phyloP scores from a whole-genome alignment of 1,140 invertebrate species.

The Drosophila lacertosa region DNA sequence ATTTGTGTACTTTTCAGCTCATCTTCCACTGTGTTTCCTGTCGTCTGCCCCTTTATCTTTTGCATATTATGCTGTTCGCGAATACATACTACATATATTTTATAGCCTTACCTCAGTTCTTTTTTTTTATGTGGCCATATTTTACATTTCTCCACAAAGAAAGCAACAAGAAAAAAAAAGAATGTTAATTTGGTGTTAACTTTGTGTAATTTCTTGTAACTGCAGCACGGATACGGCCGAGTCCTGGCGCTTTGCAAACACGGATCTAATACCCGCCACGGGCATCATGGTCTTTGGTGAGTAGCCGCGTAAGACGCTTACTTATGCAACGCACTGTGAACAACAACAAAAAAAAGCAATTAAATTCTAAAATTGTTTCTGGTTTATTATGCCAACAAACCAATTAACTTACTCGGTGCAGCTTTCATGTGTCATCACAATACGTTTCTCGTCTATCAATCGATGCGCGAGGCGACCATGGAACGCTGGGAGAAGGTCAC shows the following conservation, averaged over 20 bases:
- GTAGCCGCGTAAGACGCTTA: constrained; percentile 40
- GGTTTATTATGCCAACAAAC: too few species aligned
- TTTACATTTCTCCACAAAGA: constrained; percentile 41
- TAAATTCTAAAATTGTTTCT: constrained; percentile 6
- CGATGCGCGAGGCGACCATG: constrained; percentile 91
- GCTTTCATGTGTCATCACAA: constrained; percentile 97
- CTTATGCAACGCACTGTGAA: constrained; percentile 5
- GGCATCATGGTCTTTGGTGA: constrained; percentile 94
- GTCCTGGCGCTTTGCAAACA: constrained; percentile 91
- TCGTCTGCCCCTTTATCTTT: constrained; percentile 23
- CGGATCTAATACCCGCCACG: constrained; percentile 91
- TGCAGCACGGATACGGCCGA: constrained; percentile 88
- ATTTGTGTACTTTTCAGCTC: constrained; percentile 59
- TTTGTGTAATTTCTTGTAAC: constrained; percentile 53
- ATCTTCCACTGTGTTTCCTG: constrained; percentile 44
- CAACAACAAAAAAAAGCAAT: constrained; percentile 13
- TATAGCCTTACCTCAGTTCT: background rate
- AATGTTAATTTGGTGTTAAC: constrained; percentile 81
- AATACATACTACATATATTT: background rate
- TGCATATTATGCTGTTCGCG: constrained; percentile 1
- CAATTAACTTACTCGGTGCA: too few species aligned
- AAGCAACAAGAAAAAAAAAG: constrained; percentile 39
- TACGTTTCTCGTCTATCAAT: constrained; percentile 93
- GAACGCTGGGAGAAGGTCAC: constrained; percentile 93
- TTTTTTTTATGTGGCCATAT: constrained; percentile 45